Evolutionary conservation across 2,797 vertebrate genomes (phyloP), one percentile per base, ranked within the genome.

Genomic region (Anolis apletophallus): DNA sequence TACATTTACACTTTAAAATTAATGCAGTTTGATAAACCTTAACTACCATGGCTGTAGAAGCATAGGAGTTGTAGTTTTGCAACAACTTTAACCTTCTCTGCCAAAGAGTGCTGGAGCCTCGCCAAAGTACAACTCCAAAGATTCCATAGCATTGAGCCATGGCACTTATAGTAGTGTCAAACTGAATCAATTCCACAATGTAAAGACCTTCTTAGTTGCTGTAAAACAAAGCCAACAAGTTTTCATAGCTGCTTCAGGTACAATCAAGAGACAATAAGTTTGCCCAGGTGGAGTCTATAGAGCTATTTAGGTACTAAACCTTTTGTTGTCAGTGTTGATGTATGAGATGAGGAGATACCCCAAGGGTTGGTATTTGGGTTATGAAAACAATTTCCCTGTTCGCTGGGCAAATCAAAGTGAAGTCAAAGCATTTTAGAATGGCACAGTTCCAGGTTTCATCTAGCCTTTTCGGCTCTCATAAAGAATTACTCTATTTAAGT

Each of bases 181-280:
- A 46, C 5, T 46, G 46, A 3, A 46, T 46, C 7, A 46, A 46
- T 46, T 46, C 46, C 7, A 46, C 46, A 46, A 5, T 46, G 46
- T 46, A 69, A 85, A 76, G 21, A 40, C 78, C 50, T 61, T 29
- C 50, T 82, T 55, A 82, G 54, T 26, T 26, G 55, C 16, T 73
- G 55, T 55, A 88, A 82, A 88, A 61, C 79, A 64, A 69, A 54
- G 29, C 54, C 26, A 55, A 40, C 11, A 36, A 36, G 14, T 46
- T 85, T 77, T 61, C 64, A 71, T n/a, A 72, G 71, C 17, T 61
- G 16, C 29, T 64, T 36, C 64, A 12, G n/a, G 67, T 12, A 54
- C 4, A 67, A 13, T 46, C 29, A 36, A 34, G 55, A 78, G 52
- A 74, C 77, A 84, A 67, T 29, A 46, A 55, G 69, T 67, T 71